Evolutionary conservation across 1,140 invertebrate genomes (phyloP), one percentile per base, ranked within the genome.

Genomic region (Pachypeltis micranthus): DNA sequence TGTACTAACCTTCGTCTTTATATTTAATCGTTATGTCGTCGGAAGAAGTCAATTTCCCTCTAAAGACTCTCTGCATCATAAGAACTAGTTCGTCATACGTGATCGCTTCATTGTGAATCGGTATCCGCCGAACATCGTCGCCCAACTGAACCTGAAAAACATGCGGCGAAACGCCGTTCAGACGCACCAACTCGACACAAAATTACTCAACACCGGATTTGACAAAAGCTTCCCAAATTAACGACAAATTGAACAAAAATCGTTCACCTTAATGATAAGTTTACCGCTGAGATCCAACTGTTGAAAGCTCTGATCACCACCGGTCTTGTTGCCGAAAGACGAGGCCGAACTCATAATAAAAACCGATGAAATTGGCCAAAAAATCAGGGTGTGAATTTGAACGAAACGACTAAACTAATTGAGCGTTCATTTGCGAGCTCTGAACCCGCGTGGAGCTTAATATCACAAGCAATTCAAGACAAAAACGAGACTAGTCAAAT

Each of bases 31-130:
- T 80, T 60, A 88, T 80, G 67, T 88, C 85, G 78, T 87, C 85
- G 68, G 78, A 80, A 25, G 77, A 79, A 39, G 72, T 77, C 2
- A 88, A 71, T 70, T 84, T 81, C 12, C 83, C 84, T 34, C 80
- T 71, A 71, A 86, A 88, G 2, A 88, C 83, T 66, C 86, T 72
- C 72, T 87, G 84, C 85, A 88, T 86, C 86, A 88, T 88, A 16
- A 88, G 74, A 39, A 88, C 78, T 19, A 88, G 70, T 73, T 88
- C 86, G 77, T 88, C 85, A 72, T 85, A 87, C 1, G 85, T 88
- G 61, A 88, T 83, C 39, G 87, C 85, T 72, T 87, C 85, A 77
- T 88, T 88, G 70, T 87, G 83, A 58, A 88, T 87, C 1, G 85
- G 83, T 65, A 87, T 85, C 60, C 84, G 74, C 12, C 86, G 74